Evolutionary conservation across 2,797 vertebrate species (phyloP).

Genomic region (Gallirallus australis): DNA sequence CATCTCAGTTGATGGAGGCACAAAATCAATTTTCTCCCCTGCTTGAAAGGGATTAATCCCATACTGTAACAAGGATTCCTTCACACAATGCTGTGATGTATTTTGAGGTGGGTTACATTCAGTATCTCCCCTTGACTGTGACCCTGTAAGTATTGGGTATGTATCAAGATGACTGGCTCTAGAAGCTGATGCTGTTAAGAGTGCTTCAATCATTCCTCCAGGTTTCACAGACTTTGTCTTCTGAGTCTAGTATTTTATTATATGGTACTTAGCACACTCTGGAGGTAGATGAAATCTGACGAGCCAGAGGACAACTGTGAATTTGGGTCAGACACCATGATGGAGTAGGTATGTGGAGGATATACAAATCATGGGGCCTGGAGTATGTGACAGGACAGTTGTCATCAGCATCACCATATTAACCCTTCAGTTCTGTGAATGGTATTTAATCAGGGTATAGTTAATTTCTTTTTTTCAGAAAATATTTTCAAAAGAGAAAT

Average conservation of each 20-base stretch:
- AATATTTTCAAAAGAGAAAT: background rate
- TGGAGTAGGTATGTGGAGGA: rapidly evolving
- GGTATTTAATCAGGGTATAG: background rate
- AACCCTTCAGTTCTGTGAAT: background rate
- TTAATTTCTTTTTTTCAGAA: background rate
- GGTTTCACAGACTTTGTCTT: background rate
- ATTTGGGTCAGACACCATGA: background rate
- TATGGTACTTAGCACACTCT: background rate
- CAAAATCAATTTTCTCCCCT: conserved; percentile 25
- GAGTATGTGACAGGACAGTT: background rate
- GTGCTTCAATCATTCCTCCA: background rate
- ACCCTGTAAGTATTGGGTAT: background rate
- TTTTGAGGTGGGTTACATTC: background rate
- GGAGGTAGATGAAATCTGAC: background rate
- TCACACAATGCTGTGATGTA: background rate
- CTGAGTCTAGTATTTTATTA: background rate
- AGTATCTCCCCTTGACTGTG: background rate
- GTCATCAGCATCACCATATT: background rate
- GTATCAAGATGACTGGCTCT: background rate
- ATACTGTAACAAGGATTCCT: background rate
- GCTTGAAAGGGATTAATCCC: conserved; percentile 1
- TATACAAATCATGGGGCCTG: background rate
- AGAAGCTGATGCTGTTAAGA: background rate
- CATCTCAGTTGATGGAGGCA: background rate
- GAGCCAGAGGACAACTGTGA: background rate